Conservation (phyloP, 2,113 vertebrate species). For the Pristiophorus japonicus region DNA sequence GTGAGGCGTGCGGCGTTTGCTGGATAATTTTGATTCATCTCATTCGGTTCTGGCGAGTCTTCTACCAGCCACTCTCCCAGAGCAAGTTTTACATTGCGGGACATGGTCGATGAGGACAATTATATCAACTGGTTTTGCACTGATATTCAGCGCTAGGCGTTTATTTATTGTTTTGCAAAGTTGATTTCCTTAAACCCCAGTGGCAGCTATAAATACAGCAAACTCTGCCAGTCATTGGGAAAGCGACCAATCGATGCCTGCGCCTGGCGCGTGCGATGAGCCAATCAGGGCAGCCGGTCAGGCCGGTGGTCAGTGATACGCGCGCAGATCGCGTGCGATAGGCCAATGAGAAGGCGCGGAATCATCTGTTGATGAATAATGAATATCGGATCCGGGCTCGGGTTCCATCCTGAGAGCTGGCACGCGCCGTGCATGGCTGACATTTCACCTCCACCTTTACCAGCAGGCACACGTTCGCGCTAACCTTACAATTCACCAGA, state of each 20-base stretch:
- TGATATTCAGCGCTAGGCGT: constrained; percentile 49
- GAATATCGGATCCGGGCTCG: not conserved
- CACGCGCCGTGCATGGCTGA: not conserved
- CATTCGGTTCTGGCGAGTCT: constrained; percentile 40
- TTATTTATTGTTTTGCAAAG: constrained; percentile 39
- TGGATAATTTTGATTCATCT: constrained; percentile 39
- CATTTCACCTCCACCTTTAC: not conserved
- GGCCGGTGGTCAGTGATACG: not conserved
- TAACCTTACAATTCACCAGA: too few species aligned
- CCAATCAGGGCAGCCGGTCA: constrained; percentile 45
- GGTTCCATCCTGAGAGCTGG: not conserved
- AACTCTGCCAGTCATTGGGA: not conserved
- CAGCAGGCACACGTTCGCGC: not conserved
- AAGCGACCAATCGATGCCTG: constrained; percentile 41
- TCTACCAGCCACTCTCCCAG: constrained; percentile 50
- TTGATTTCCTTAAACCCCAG: not conserved
- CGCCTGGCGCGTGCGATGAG: constrained; percentile 36
- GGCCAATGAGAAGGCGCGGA: not conserved
- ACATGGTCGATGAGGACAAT: constrained; percentile 17
- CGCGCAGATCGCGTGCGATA: not conserved
- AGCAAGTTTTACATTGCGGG: constrained; percentile 46
- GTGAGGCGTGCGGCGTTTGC: constrained; percentile 45
- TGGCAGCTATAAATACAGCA: not conserved
- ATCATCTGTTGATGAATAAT: not conserved
- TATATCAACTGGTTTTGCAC: not conserved